Evolutionary conservation across 2,113 vertebrate genomes (phyloP).

Genomic region (Chlamydotis undulata): DNA sequence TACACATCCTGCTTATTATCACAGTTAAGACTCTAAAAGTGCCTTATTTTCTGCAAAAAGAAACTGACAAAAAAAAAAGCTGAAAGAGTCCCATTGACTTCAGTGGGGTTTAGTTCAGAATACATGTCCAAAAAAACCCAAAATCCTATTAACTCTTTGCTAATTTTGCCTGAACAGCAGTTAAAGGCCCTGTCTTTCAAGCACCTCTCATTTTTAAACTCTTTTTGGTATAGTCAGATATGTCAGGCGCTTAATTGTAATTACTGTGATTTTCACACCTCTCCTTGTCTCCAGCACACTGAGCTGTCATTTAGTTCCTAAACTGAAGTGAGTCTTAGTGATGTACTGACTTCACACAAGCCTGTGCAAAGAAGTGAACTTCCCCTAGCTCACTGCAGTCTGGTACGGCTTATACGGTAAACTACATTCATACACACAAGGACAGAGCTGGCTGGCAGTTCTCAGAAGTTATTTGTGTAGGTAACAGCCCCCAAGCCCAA

Average conservation of each 20-base stretch:
- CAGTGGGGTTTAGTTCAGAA: not conserved
- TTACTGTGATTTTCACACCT: not conserved
- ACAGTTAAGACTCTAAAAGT: not conserved
- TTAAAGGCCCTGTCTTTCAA: not conserved
- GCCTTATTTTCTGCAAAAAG: not conserved
- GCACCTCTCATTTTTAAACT: not conserved
- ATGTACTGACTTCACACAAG: not conserved
- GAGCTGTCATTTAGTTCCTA: not conserved
- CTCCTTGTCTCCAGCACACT: not conserved
- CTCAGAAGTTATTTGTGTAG: not conserved
- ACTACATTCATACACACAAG: not conserved
- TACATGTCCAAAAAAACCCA: not conserved
- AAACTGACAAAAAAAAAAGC: not conserved
- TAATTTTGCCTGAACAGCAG: not conserved
- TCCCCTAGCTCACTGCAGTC: not conserved
- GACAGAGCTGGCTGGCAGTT: not conserved
- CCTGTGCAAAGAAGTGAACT: not conserved
- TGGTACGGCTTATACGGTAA: not conserved
- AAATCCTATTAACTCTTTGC: not conserved
- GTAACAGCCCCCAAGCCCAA: not conserved
- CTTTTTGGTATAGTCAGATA: not conserved
- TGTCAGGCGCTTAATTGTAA: not conserved
- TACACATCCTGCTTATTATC: not conserved
- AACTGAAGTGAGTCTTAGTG: not conserved
- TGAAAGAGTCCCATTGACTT: not conserved